Evolutionary conservation across 30 jellyfish, hydroid and myxozoan species (phyloP).

Genomic region (Cassiopea andromeda): DNA sequence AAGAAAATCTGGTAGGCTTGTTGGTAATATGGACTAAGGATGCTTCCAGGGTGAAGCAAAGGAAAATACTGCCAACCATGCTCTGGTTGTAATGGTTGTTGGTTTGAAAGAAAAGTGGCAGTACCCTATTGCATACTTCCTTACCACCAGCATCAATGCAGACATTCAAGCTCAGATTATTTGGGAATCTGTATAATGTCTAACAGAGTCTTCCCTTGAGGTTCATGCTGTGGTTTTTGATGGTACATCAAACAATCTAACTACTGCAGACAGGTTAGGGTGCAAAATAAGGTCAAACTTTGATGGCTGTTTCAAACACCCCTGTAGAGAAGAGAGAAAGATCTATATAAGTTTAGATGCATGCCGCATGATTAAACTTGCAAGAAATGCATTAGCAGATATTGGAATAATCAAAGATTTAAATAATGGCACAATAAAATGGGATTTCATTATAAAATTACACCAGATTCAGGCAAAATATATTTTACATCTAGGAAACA

Average conservation of each 20-base stretch:
- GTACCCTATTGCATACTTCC: slow-evolving; percentile 19
- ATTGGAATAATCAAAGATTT: background rate
- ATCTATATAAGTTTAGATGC: slow-evolving; percentile 33
- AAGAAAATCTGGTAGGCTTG: slow-evolving; percentile 13
- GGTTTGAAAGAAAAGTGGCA: slow-evolving; percentile 43
- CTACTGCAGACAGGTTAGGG: slow-evolving; percentile 37
- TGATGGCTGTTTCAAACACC: slow-evolving; percentile 41
- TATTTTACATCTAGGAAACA: slow-evolving; percentile 45
- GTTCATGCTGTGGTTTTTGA: slow-evolving; percentile 55
- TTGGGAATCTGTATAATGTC: slow-evolving; percentile 2
- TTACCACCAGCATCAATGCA: slow-evolving; percentile 29
- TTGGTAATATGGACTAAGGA: slow-evolving; percentile 47
- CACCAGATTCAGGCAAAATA: slow-evolving; percentile 32
- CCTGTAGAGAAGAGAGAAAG: slow-evolving; percentile 4
- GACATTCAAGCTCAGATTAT: slow-evolving; percentile 37
- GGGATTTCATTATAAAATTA: slow-evolving; percentile 32
- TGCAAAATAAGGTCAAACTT: slow-evolving; percentile 15
- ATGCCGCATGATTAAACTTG: slow-evolving; percentile 61
- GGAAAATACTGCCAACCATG: slow-evolving; percentile 23
- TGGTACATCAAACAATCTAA: slow-evolving; percentile 42
- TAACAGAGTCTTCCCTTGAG: slow-evolving; percentile 4
- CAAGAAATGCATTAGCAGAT: slow-evolving; percentile 55
- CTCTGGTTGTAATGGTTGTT: slow-evolving; percentile 31
- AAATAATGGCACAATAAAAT: slow-evolving; percentile 12
- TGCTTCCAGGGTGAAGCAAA: slow-evolving; percentile 22